Evolutionary conservation across 2,888 invertebrate genomes (phyloP), one percentile per base, ranked within the genome.

Genomic region (Orchesella flavescens): DNA sequence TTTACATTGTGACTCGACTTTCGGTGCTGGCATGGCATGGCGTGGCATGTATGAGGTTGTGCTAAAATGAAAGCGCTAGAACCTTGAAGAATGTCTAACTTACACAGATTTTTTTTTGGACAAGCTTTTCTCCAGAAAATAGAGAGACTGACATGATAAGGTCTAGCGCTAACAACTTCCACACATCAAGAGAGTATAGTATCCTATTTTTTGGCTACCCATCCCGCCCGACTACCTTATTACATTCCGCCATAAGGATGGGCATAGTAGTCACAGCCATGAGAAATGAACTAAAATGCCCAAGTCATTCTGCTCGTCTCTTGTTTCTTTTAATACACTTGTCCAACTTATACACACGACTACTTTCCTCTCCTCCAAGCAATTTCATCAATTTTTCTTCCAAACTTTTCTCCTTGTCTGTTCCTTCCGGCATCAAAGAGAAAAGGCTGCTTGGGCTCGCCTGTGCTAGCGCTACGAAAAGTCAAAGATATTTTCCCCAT

Each of bases 331-430:
- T 34, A 34, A 34, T 34, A 34, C 7, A 34, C 34, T 34, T 7
- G 34, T 34, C 34, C 34, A 34, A 34, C 34, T 34, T 34, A 34
- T 34, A 34, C 34, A 34, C 34, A 34, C 34, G 34, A 34, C 34
- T 34, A 34, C 53, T 53, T 53, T 53, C 53, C 53, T 53, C 3
- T n/a, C 10, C 57, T 17, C 17, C n/a, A 17, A 57, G 57, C 57
- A 57, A 17, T 57, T 57, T 57, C 57, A 57, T 57, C 57, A 57
- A 57, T 57, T n/a, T 19, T 53, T 53, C 57, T 19, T 57, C 17
- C n/a, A 57, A 57, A 57, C 57, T 57, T 57, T 55, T 57, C 57
- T 12, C n/a, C n/a, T 19, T 34, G 34, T 34, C 34, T 34, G 34
- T 57, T 53, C 12, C 57, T 57, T 57, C 57, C 57, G 57, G 57